These are phyloP conservation scores for Typhlomys cinereus DNA, from an alignment of 2,113 vertebrate species.

Conservation along the genomic window DNA sequence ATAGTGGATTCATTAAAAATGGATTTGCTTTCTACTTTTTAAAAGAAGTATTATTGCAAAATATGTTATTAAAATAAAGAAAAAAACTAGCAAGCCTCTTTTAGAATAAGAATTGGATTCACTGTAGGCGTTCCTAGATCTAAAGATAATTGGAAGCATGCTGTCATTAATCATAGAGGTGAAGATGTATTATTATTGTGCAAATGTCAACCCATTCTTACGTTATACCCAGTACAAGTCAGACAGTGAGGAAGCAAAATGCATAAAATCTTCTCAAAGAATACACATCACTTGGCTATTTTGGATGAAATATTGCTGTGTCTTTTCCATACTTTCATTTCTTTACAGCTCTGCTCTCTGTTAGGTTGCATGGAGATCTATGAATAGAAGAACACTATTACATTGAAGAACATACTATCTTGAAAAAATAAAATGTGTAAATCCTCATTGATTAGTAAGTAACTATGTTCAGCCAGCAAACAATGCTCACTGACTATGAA, in stretches of 20 bases:
- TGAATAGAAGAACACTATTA: not conserved
- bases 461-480: not conserved
- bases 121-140: not conserved
- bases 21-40: not conserved
- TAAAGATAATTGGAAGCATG: constrained; percentile 49
- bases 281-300: not conserved
- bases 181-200: not conserved
- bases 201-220: not conserved
- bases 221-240: not conserved
- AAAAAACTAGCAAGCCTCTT: not conserved
- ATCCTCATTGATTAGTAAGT: not conserved
- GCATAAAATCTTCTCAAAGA: not conserved
- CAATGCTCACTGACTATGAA: too few species aligned
- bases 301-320: constrained; percentile 33
- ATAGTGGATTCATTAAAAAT: not conserved
- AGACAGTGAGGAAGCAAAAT: constrained; percentile 25
- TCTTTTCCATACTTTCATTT: not conserved
- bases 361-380: not conserved
- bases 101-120: not conserved
- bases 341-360: not conserved
- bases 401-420: not conserved
- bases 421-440: not conserved
- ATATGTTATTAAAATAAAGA: not conserved
- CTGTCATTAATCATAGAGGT: too few species aligned
- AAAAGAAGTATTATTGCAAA: not conserved